These are phyloP conservation scores for Drosophila asahinai DNA, from an alignment of 1,140 invertebrate species.

Conservation along the genomic window DNA sequence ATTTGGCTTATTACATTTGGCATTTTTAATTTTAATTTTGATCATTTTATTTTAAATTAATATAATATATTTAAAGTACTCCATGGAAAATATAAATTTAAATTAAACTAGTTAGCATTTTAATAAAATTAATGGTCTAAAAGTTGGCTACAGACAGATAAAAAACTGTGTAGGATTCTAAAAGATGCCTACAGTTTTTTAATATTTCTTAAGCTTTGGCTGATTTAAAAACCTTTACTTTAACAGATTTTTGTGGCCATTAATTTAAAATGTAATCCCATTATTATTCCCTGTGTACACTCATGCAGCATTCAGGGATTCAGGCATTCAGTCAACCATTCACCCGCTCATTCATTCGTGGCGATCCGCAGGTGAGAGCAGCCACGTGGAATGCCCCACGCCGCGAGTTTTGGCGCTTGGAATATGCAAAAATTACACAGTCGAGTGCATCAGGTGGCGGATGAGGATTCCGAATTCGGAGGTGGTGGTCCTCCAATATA, in stretches of 20 bases:
- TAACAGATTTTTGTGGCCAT: neutral
- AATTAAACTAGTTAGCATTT: too few species aligned
- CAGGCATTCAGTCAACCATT: constrained; percentile 50
- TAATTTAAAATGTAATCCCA: too few species aligned
- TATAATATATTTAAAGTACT: too few species aligned
- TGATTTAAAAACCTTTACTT: neutral
- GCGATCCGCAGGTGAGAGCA: constrained; percentile 80
- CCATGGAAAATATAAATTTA: too few species aligned
- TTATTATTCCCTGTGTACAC: constrained; percentile 7
- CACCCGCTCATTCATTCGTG: constrained; percentile 61
- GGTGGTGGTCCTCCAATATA: constrained; percentile 12
- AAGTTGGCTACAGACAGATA: too few species aligned
- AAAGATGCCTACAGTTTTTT: neutral
- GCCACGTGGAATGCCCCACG: constrained; percentile 71
- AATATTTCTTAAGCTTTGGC: neutral
- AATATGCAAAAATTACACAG: constrained; percentile 82
- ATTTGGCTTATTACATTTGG: too few species aligned
- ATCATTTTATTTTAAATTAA: too few species aligned
- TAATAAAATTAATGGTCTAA: too few species aligned
- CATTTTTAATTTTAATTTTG: too few species aligned
- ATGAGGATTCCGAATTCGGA: neutral
- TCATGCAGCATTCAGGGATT: constrained; percentile 52
- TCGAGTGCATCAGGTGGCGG: constrained; percentile 59
- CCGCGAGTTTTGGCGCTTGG: constrained; percentile 50
- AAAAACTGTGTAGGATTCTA: too few species aligned